phyloP scores from a whole-genome alignment of 1,140 invertebrate species.

The Coptotermes formosanus region DNA sequence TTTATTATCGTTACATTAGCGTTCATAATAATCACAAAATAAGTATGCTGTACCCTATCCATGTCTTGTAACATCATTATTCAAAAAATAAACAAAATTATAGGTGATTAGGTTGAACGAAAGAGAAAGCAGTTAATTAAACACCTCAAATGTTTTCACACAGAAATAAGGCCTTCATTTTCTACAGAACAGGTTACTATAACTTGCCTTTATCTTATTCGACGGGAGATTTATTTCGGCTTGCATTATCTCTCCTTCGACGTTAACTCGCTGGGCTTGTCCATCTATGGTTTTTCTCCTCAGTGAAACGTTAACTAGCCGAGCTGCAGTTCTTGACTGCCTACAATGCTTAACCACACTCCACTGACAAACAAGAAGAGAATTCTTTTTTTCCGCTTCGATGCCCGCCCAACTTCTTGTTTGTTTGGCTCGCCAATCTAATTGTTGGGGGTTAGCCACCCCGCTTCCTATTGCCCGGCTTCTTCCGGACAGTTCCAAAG shows the following conservation, averaged over 20 bases:
- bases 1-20: no score
- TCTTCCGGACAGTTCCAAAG: not conserved
- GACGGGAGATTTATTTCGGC: no score
- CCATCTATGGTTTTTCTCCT: not conserved
- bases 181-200: no score
- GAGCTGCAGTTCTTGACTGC: not conserved
- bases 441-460: not conserved
- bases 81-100: no score
- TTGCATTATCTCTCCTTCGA: not conserved
- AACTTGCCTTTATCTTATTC: no score
- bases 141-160: no score
- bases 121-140: no score
- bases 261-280: not conserved
- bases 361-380: not conserved
- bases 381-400: not conserved
- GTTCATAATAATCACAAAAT: no score
- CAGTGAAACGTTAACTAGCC: not conserved
- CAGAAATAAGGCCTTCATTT: no score
- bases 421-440: constrained; percentile 8
- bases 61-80: no score
- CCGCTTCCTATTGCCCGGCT: not conserved
- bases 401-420: not conserved
- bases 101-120: no score
- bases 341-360: not conserved
- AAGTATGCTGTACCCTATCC: no score